phyloP scores from a whole-genome alignment of 1,140 invertebrate species.

The Drosophila paulistorum region DNA sequence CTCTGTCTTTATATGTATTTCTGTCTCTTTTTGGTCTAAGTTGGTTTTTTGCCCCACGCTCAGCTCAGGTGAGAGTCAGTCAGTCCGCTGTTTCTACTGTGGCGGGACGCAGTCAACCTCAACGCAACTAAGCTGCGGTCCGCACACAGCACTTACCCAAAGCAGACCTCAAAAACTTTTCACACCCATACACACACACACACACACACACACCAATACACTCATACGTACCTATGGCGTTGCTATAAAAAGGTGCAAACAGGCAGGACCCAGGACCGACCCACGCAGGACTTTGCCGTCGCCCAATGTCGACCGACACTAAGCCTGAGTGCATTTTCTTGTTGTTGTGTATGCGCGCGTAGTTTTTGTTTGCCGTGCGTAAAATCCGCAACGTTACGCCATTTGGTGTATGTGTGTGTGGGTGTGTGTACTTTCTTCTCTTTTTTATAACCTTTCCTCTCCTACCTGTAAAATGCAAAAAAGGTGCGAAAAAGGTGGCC shows the following conservation, averaged over 20 bases:
- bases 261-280: conserved; percentile 34
- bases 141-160: conserved; percentile 78
- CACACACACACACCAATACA: conserved; percentile 1
- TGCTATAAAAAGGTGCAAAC: conserved; percentile 75
- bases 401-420: conserved; percentile 60
- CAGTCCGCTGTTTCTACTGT: conserved; percentile 30
- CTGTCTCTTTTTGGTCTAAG: neutral
- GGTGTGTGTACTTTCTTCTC: conserved; percentile 68
- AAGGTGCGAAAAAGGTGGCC: conserved; percentile 72
- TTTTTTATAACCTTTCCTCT: conserved; percentile 36
- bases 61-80: neutral
- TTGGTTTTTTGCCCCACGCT: neutral
- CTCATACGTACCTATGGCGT: conserved; percentile 10
- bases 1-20: neutral
- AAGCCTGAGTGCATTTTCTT: conserved; percentile 82
- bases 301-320: conserved; percentile 68
- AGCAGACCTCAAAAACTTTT: conserved; percentile 79
- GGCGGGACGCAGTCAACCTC: conserved; percentile 63
- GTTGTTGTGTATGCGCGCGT: conserved; percentile 80
- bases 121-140: conserved; percentile 78
- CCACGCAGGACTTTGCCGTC: conserved; percentile 39
- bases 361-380: conserved; percentile 80
- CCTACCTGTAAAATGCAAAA: conserved; percentile 73
- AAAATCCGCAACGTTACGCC: conserved; percentile 81
- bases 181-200: conserved; percentile 57